phyloP scores from a whole-genome alignment of 1,140 invertebrate species.

The Leguminivora glycinivorella region DNA sequence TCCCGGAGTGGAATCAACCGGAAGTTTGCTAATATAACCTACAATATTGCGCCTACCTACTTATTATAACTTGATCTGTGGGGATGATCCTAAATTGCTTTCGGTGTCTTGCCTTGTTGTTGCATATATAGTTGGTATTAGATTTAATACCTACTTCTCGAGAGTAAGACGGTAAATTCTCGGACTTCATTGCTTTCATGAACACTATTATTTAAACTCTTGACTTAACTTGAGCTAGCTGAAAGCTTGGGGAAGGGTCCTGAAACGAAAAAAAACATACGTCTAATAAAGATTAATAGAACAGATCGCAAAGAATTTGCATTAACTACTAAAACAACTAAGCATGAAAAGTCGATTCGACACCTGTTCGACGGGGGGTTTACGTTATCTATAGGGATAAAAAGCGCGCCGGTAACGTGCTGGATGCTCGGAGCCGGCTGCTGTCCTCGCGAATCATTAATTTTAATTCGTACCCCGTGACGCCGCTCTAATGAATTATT shows the following conservation, averaged over 20 bases:
- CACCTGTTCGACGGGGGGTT: slow-evolving; percentile 54
- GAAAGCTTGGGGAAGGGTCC: no score
- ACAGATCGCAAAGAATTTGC: slow-evolving; percentile 71
- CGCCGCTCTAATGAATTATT: slow-evolving; percentile 77
- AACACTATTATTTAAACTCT: no score
- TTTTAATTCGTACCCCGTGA: slow-evolving; percentile 77
- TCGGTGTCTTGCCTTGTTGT: slow-evolving; percentile 10
- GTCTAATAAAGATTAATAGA: neutral
- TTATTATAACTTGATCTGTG: slow-evolving; percentile 26
- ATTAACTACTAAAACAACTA: slow-evolving; percentile 37
- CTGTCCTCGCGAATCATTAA: slow-evolving; percentile 75
- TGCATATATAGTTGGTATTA: neutral
- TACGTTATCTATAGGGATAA: slow-evolving; percentile 67
- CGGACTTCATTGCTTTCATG: no score
- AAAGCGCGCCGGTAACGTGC: slow-evolving; percentile 70
- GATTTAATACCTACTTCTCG: neutral
- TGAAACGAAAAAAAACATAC: neutral
- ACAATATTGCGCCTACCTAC: slow-evolving; percentile 24
- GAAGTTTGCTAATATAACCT: slow-evolving; percentile 25
- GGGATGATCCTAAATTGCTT: slow-evolving; percentile 25
- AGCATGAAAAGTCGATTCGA: slow-evolving; percentile 53
- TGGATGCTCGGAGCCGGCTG: slow-evolving; percentile 58
- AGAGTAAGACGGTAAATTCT: no score
- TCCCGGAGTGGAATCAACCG: slow-evolving; percentile 71
- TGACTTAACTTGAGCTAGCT: no score